Conservation (phyloP, 2,113 vertebrate species). For the Gila orcuttii region DNA sequence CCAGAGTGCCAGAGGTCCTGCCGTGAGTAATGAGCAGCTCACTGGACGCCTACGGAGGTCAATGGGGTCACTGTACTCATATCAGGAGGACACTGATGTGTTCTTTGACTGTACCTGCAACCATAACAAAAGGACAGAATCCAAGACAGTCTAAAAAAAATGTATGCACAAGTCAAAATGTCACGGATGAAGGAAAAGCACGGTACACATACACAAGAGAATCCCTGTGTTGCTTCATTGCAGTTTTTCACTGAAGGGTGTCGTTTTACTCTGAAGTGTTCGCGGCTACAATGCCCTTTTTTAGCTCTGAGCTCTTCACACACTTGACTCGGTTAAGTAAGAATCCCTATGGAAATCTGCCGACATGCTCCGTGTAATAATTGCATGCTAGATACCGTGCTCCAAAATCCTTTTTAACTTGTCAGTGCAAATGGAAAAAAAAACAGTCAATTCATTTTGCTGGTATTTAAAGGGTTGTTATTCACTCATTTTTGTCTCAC, state of each 20-base stretch:
- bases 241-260: background rate
- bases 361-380: background rate
- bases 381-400: background rate
- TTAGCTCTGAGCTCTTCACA: constrained; percentile 26
- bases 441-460: constrained; percentile 33
- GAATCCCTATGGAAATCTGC: constrained; percentile 8
- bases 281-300: background rate
- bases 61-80: constrained; percentile 66
- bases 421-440: constrained; percentile 3
- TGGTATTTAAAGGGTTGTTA: constrained; percentile 29
- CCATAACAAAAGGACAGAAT: constrained; percentile 71
- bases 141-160: constrained; percentile 71
- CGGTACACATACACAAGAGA: constrained; percentile 5
- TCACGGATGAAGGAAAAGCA: constrained; percentile 49
- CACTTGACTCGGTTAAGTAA: constrained; percentile 19
- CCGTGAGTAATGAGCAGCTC: constrained; percentile 72
- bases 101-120: constrained; percentile 72
- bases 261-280: background rate
- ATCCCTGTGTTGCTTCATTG: background rate
- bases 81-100: constrained; percentile 73
- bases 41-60: constrained; percentile 69
- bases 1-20: constrained; percentile 68
- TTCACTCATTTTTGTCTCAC: constrained; percentile 45
- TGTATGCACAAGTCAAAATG: constrained; percentile 68
- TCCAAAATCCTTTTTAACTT: constrained; percentile 24